These are phyloP conservation scores for Phycodurus eques DNA, from an alignment of 2,113 vertebrate genomes.

Conservation along the genomic window DNA sequence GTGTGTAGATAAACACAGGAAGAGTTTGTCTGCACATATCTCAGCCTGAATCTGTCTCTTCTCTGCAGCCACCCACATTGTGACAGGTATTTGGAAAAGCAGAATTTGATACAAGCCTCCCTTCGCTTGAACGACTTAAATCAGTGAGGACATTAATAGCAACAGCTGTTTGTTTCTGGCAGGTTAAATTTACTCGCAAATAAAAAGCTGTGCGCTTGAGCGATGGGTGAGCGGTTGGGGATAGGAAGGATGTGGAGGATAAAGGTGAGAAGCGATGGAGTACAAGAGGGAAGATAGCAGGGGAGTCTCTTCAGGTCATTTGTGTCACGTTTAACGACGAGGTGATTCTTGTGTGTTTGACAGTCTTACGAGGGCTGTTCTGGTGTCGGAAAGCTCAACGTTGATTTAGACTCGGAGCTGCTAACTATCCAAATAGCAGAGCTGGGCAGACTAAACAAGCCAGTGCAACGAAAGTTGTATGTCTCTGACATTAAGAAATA, in stretches of 20 bases:
- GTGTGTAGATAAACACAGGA: constrained; percentile 20
- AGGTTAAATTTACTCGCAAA: constrained; percentile 23
- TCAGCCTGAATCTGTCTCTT: constrained; percentile 14
- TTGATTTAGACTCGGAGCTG: constrained; percentile 48
- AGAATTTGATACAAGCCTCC: constrained; percentile 31
- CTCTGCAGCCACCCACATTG: constrained; percentile 28
- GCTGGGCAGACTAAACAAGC: constrained; percentile 68
- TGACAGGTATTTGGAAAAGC: constrained; percentile 42
- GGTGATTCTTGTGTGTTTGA: constrained; percentile 63
- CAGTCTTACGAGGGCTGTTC: constrained; percentile 58
- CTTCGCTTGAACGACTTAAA: constrained; percentile 36
- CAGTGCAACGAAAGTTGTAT: constrained; percentile 56
- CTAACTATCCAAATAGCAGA: constrained; percentile 63
- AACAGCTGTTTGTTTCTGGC: constrained; percentile 28
- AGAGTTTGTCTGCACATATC: constrained; percentile 29
- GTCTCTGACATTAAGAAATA: constrained; percentile 57
- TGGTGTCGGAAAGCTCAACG: constrained; percentile 60
- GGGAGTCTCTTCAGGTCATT: constrained; percentile 38
- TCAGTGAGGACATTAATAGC: constrained; percentile 34
- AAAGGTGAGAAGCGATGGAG: constrained; percentile 13
- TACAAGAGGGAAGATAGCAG: constrained; percentile 16
- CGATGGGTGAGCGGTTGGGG: constrained; percentile 12
- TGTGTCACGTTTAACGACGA: constrained; percentile 52
- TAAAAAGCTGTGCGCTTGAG: constrained; percentile 37
- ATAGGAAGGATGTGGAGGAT: constrained; percentile 27